Evolutionary conservation across 2,113 vertebrate genomes (phyloP).

Genomic region (Oncorhynchus keta): DNA sequence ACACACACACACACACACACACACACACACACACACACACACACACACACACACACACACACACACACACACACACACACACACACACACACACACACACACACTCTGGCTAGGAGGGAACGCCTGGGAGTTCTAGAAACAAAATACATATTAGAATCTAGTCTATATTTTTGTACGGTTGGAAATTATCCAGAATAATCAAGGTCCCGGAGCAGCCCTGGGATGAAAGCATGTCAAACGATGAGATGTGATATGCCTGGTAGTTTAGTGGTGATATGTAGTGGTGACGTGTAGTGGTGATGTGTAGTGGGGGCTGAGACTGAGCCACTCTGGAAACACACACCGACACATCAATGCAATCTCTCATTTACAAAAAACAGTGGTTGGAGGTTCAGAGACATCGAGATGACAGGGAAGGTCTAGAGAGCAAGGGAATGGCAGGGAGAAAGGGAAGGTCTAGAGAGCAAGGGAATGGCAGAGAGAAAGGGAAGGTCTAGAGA

Average conservation of each 20-base stretch:
- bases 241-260: background rate
- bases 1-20: slow-evolving; percentile 48
- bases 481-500: background rate
- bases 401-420: background rate
- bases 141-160: slow-evolving; percentile 67
- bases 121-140: too few species aligned
- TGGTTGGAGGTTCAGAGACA: slow-evolving; percentile 44
- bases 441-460: background rate
- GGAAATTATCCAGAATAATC: slow-evolving; percentile 32
- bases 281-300: too few species aligned
- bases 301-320: slow-evolving; percentile 31
- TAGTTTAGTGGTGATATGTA: too few species aligned
- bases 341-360: slow-evolving; percentile 71
- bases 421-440: slow-evolving; percentile 29
- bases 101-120: background rate
- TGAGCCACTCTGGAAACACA: slow-evolving; percentile 57
- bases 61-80: too few species aligned
- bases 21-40: too few species aligned
- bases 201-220: slow-evolving; percentile 36
- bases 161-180: slow-evolving; percentile 25
- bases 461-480: slow-evolving; percentile 26
- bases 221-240: slow-evolving; percentile 23
- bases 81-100: too few species aligned
- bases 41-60: too few species aligned
- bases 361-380: slow-evolving; percentile 62